These are phyloP conservation scores for Nycticebus coucang DNA, from an alignment of 2,113 vertebrate species.

Conservation along the genomic window DNA sequence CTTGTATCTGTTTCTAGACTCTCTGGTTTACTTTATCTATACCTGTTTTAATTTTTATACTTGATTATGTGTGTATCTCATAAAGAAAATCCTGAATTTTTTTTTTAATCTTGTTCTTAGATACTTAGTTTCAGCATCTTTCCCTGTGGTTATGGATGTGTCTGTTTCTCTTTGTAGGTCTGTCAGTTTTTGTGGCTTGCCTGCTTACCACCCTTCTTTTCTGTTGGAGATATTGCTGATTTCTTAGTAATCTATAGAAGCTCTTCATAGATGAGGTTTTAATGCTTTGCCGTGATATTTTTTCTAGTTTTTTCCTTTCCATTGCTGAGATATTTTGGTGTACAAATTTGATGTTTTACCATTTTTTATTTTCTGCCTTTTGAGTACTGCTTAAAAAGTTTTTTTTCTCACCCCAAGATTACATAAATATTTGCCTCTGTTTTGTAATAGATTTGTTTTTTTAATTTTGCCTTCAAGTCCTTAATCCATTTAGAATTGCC, in stretches of 20 bases:
- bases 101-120: not conserved
- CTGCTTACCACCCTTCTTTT: not conserved
- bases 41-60: not conserved
- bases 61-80: not conserved
- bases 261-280: not conserved
- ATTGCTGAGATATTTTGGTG: not conserved
- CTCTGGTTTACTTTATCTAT: not conserved
- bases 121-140: not conserved
- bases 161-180: not conserved
- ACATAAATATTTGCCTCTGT: not conserved
- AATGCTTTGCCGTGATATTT: not conserved
- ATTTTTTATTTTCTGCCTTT: not conserved
- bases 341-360: not conserved
- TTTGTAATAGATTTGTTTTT: not conserved
- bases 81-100: not conserved
- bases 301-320: slow-evolving; percentile 9
- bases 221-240: not conserved
- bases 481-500: slow-evolving; percentile 18
- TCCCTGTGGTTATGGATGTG: not conserved
- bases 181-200: not conserved
- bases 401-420: not conserved
- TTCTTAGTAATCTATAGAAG: not conserved
- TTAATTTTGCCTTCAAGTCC: not conserved
- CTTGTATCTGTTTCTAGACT: not conserved
- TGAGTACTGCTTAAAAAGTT: not conserved